Evolutionary conservation across 2,797 vertebrate species (phyloP).

Genomic region (Schizothorax lantsangensis): DNA sequence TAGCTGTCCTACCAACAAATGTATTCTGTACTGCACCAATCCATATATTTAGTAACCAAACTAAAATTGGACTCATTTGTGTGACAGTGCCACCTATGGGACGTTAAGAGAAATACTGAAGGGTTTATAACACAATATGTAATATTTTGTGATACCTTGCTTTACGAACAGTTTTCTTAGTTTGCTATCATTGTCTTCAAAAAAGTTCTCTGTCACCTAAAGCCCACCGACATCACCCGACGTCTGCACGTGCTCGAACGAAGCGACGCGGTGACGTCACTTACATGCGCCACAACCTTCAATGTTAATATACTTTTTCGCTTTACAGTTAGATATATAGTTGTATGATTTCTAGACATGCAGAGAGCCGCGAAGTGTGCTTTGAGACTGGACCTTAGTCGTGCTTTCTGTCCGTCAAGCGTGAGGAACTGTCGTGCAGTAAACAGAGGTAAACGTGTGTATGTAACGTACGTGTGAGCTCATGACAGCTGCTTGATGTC

Average conservation of each 20-base stretch:
- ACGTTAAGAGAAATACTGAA: slow-evolving; percentile 6
- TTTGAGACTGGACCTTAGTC: slow-evolving; percentile 28
- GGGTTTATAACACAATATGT: neutral
- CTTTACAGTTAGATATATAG: neutral
- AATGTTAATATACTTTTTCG: neutral
- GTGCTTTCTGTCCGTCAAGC: slow-evolving; percentile 42
- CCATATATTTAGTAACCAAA: slow-evolving; percentile 11
- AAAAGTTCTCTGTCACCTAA: neutral
- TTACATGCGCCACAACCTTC: slow-evolving; percentile 59
- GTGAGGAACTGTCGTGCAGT: slow-evolving; percentile 57
- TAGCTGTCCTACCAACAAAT: neutral
- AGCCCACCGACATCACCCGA: neutral
- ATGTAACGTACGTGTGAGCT: neutral
- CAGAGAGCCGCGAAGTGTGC: slow-evolving; percentile 57
- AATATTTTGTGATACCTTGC: neutral
- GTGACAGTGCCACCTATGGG: slow-evolving; percentile 72
- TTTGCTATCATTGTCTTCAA: neutral
- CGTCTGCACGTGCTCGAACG: neutral
- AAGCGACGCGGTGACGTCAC: slow-evolving; percentile 66
- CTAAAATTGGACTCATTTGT: slow-evolving; percentile 36
- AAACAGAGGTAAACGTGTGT: slow-evolving; percentile 68
- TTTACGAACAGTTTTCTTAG: neutral
- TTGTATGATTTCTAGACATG: slow-evolving; percentile 54
- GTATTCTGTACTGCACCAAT: neutral
- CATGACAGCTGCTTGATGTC: slow-evolving; percentile 10